phyloP scores from a whole-genome alignment of 2,888 invertebrate genomes.

The Carcina quercana region DNA sequence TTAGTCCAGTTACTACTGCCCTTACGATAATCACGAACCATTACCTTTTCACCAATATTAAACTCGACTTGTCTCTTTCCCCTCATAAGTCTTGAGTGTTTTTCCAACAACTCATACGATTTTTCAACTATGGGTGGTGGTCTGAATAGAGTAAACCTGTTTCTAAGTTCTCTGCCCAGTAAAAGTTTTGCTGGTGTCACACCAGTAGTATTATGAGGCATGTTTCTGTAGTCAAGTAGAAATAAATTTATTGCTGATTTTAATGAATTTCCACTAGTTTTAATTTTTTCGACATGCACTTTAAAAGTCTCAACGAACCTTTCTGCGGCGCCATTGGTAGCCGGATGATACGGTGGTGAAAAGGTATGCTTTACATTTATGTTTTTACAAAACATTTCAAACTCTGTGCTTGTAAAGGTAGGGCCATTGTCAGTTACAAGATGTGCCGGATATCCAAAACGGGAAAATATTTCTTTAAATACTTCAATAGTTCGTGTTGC shows the following conservation, averaged over 20 bases:
- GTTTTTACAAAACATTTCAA: slow-evolving; percentile 1
- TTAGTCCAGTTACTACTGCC: neutral
- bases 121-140: neutral
- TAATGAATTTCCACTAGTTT: neutral
- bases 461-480: slow-evolving; percentile 3
- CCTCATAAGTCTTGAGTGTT: neutral
- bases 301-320: slow-evolving; percentile 1
- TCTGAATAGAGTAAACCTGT: slow-evolving; percentile 5
- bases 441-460: slow-evolving; percentile 2
- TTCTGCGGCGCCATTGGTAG: slow-evolving; percentile 7
- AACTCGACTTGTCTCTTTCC: neutral
- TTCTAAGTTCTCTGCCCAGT: slow-evolving; percentile 4
- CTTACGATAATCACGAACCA: neutral
- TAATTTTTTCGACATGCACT: neutral
- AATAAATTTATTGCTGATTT: slow-evolving; percentile 11
- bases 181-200: slow-evolving; percentile 9
- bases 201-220: slow-evolving; percentile 9
- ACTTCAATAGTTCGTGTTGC: slow-evolving; percentile 2
- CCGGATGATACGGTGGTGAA: slow-evolving; percentile 6
- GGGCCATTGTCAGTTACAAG: slow-evolving; percentile 9
- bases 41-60: neutral
- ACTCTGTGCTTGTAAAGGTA: slow-evolving; percentile 4
- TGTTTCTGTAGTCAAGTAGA: slow-evolving; percentile 13
- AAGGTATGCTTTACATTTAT: slow-evolving; percentile 3
- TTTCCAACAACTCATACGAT: neutral